Base-by-base conservation (phyloP, 2,888 invertebrate species). In the Caenorhabditis afra region DNA sequence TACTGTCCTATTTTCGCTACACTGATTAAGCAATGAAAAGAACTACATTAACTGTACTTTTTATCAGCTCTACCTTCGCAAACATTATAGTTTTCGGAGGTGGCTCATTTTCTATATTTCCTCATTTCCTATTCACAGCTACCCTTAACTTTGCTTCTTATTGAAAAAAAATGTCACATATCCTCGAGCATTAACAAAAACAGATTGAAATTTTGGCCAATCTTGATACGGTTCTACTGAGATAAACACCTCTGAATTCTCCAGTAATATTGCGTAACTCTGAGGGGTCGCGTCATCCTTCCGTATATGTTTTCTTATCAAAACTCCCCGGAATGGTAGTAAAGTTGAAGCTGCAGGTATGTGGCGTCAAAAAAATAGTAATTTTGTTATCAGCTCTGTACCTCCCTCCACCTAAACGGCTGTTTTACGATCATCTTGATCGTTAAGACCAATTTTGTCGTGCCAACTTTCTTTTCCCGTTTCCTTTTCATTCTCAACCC, bases 341-440 rank as follows among this genome's bases (percentile, higher is more conserved):
- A n/a, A n/a, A n/a, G 29, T 29, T 29, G 29, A 29, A 29, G 7
- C 29, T 52, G 41, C 44, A 16, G 53, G 44, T 44, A 47, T 37
- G 18, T 22, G 66, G 66, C 66, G 66, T 55, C 29, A 67, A 67
- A 67, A 67, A 66, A 53, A 53, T 37, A 37, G n/a, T 67, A 53
- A 44, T 45, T 29, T 29, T 39, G 22, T 57, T 67, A 67, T 67
- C 66, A 67, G 66, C 3, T 7, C 29, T 49, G 23, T 35, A 47
- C 53, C 57, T 57, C 57, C 20, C 14, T 29, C 16, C 37, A 11
- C 22, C 45, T 29, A 29, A 61, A 47, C 45, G 35, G 39, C 49
- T 62, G 7, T 67, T 67, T 67, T 67, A 57, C 57, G 39, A 57
- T 39, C 57, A 55, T 57, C 47, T 67, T 57, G 57, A 67, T 67